These are phyloP conservation scores for Volucella inanis DNA, from an alignment of 2,888 invertebrate species.

Conservation along the genomic window DNA sequence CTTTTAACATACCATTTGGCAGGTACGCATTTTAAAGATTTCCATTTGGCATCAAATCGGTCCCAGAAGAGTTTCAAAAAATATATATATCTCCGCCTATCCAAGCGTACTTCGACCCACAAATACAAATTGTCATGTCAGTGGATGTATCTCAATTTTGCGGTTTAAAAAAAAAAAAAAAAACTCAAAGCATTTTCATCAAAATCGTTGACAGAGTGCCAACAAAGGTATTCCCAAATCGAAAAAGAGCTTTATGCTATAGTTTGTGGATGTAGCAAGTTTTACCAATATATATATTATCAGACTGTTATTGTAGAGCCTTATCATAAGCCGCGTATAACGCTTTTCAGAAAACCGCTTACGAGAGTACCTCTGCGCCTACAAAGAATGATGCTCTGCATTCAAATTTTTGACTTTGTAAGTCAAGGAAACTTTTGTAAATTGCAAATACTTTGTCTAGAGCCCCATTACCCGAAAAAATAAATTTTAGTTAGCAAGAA, in stretches of 20 bases:
- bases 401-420: conserved; percentile 14
- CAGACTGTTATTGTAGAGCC: conserved; percentile 33
- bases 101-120: conserved; percentile 11
- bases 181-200: conserved; percentile 51
- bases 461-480: neutral
- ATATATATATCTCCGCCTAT: too few species aligned
- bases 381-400: conserved; percentile 10
- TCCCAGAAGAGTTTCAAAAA: too few species aligned
- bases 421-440: neutral
- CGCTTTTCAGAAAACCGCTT: conserved; percentile 7
- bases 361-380: neutral
- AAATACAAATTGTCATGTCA: conserved; percentile 46
- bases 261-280: conserved; percentile 77
- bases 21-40: too few species aligned
- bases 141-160: conserved; percentile 55
- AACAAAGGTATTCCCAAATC: conserved; percentile 47
- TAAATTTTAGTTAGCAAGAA: conserved; percentile 49
- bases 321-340: too few species aligned
- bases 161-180: too few species aligned
- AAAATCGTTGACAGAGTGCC: conserved; percentile 29
- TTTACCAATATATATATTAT: conserved; percentile 74
- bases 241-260: conserved; percentile 79
- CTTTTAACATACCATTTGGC: too few species aligned
- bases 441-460: neutral
- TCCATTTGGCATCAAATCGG: too few species aligned